Evolutionary conservation across 1,140 invertebrate genomes (phyloP), one percentile per base, ranked within the genome.

Genomic region (Leptonema lineaticorne): DNA sequence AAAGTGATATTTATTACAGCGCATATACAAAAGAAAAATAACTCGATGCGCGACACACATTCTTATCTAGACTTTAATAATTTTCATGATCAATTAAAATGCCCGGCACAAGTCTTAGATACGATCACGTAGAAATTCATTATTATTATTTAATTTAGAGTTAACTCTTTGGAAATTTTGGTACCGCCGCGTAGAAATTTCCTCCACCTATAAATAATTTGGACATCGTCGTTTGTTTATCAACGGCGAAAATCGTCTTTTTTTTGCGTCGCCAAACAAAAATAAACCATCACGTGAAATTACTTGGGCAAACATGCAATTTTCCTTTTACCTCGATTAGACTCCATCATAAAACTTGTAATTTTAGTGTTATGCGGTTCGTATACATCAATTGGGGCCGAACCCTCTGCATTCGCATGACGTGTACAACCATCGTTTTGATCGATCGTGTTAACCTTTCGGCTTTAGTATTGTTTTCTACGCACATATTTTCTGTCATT

Each of bases 281-380:
- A 62, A 68, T 62, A 63, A 18, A 30, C 67, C 67, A 62, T 68
- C 67, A 48, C 64, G 27, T 68, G 59, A 68, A 68, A 68, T 68
- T 68, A 62, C 67, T 53, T 48, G 20, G 58, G 41, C 67, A 68
- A 68, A 68, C 67, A 68, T 68, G 67, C 67, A 68, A 68, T 68
- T 68, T 68, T 68, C 67, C 67, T 68, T 63, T 68, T 68, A 62
- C 67, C 67, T 48, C 59, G 58, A 68, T 68, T 68, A 68, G 67
- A 68, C 58, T 46, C 27, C 18, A 26, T 28, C 65, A 56, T 68
- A 63, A 68, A 68, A 68, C 67, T 68, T 50, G 67, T 68, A 68
- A 68, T 68, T 68, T 68, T 53, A 68, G 58, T 68, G 58, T 56
- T 60, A 29, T 62, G 58, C 26, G 29, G n/a, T 24, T 14, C 48